Evolutionary conservation across 2,888 invertebrate species (phyloP), one percentile per base, ranked within the genome.

Genomic region (Rhagonycha fulva): DNA sequence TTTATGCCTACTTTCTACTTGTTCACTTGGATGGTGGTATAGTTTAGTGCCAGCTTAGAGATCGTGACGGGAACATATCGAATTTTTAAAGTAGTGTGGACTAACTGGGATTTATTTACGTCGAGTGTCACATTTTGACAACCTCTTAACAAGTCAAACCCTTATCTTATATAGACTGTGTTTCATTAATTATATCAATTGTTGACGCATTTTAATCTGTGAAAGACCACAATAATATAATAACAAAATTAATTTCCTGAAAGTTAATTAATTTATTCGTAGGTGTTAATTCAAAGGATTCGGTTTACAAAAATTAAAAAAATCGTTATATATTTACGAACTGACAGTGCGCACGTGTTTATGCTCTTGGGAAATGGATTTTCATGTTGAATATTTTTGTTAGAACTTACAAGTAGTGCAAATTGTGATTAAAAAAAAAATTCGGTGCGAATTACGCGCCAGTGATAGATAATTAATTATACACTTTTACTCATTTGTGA

Each of bases 1-100:
- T 83, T 84, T 82, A 81, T 84, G 84, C 84, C 85, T 84, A 86
- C 86, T 87, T 87, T 86, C 86, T 86, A 86, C 85, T 66, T 82
- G 79, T 82, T 82, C 80, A 82, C 80, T 78, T 81, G 79, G 82
- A 81, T 82, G 82, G 80, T 81, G 82, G 82, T 81, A 80, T 81
- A 78, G 82, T 85, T 85, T 85, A 85, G 85, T 86, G 83, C 84
- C 82, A 84, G 84, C 84, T 83, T 85, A 85, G 85, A 84, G 83
- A 80, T 83, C 83, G 84, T 80, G 78, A 81, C 80, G 82, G 82
- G 80, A 81, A 78, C 81, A 82, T 81, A 74, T 79, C 78, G 78
- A 76, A 79, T 78, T 80, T 72, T 72, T 74, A 77, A 68, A 70
- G 70, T 76, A 71, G 69, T 74, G 70, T 23, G 68, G 60, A 62